A percentile compares a stretch with the other conserved stretches of the same genome.
phyloP scores from a whole-genome alignment of 2,113 vertebrate genomes.

The Corythornis madagascariensis region DNA sequence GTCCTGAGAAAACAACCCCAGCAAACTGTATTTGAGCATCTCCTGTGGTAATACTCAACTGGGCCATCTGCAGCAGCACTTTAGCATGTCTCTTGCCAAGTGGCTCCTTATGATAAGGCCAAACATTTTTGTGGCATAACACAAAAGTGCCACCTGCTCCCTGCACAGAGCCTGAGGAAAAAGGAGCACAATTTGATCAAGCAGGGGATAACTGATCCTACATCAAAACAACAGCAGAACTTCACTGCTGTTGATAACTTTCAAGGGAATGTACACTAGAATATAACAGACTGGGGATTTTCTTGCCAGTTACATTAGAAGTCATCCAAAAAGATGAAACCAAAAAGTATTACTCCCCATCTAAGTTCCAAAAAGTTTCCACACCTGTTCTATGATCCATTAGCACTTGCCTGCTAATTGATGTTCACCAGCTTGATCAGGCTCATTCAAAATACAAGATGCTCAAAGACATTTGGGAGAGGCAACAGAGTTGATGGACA shows the following conservation, averaged over 20 bases:
- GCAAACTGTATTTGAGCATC: not conserved
- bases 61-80: conserved; percentile 6
- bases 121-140: not conserved
- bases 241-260: not conserved
- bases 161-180: not conserved
- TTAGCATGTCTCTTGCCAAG: not conserved
- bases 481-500: not conserved
- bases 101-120: not conserved
- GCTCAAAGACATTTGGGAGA: not conserved
- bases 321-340: not conserved
- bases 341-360: not conserved
- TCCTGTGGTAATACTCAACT: not conserved
- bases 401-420: not conserved
- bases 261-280: not conserved
- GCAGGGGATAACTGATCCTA: not conserved
- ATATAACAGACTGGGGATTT: rapidly evolving
- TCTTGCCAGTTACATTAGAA: not conserved
- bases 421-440: not conserved
- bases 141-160: conserved; percentile 16
- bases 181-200: not conserved
- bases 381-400: not conserved
- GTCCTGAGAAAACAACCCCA: not conserved
- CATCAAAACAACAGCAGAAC: not conserved
- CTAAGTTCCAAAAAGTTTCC: not conserved
- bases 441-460: not conserved